Evolutionary conservation across 1,140 invertebrate genomes (phyloP), one percentile per base, ranked within the genome.

Genomic region (Drosophila novamexicana): DNA sequence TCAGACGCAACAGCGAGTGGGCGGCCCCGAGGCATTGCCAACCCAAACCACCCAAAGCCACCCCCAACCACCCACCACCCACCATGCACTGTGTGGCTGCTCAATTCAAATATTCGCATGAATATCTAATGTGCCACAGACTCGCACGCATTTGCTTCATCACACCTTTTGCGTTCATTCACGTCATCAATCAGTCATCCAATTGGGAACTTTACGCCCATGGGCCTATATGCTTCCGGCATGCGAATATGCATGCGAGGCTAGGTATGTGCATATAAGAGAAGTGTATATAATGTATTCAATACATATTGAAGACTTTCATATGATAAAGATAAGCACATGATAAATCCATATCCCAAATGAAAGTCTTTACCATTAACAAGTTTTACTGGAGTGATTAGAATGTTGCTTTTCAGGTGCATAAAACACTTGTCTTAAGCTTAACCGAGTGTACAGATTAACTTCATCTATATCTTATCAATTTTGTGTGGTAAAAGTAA

Each of bases 171-270:
- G 53, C 69, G 45, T 77, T 70, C 67, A 73, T 77, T 81, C 66
- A 63, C 84, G 70, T 68, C 85, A 88, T 84, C 84, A 89, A 88
- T 88, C 84, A 89, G 84, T 88, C 85, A 90, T 88, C 85, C 58
- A 81, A 84, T 67, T 59, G 59, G 44, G 40, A 57, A 39, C 72
- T 64, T 57, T 22, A 64, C 70, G 59, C 70, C 49, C 61, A 63
- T 18, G 39, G 58, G 29, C 29, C 37, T 36, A 4, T 5, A 29
- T 9, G 44, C 71, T 82, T 69, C 56, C 64, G 22, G 4, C 22
- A 39, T 45, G 34, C n/a, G 40, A 45, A 36, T 58, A 61, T 53
- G 18, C 40, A 32, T 32, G 6, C 22, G 40, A 32, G 9, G 10
- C 53, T 22, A 50, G 29, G 16, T 14, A 39, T 37, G 52, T 36